phyloP scores from a whole-genome alignment of 1,140 invertebrate genomes.

The Adoxophyes honmai region DNA sequence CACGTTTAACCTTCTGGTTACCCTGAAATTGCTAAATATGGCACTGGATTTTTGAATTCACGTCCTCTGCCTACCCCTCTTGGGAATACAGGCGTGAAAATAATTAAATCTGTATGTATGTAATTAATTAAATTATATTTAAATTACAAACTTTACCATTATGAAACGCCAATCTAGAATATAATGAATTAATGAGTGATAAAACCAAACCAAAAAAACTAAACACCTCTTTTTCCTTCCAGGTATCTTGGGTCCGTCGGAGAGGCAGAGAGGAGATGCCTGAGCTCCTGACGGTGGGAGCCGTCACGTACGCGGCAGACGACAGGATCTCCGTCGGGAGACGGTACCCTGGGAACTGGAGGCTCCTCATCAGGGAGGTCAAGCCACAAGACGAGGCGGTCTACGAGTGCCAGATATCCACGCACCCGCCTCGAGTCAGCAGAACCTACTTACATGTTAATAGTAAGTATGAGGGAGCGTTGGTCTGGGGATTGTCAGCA shows the following conservation, averaged over 20 bases:
- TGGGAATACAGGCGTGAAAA: too few relatives aligned
- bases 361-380: constrained; percentile 82
- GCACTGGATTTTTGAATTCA: too few relatives aligned
- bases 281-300: constrained; percentile 83
- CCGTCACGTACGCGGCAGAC: constrained; percentile 85
- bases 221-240: constrained; percentile 22
- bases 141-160: too few relatives aligned
- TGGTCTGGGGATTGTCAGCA: too few relatives aligned
- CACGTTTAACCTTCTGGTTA: too few relatives aligned
- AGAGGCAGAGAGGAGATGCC: constrained; percentile 81
- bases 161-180: too few relatives aligned
- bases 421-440: constrained; percentile 86
- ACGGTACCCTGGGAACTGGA: constrained; percentile 88
- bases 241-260: constrained; percentile 86
- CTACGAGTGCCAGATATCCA: constrained; percentile 88
- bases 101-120: too few relatives aligned
- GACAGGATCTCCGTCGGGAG: constrained; percentile 85
- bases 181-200: too few relatives aligned
- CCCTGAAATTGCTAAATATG: too few relatives aligned
- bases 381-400: constrained; percentile 84
- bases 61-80: too few relatives aligned
- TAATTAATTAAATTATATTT: too few relatives aligned
- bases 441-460: constrained; percentile 84
- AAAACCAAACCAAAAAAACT: too few relatives aligned
- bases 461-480: constrained; percentile 74